A percentile compares a stretch with the other conserved stretches of the same genome.
These are phyloP conservation scores for Drosophila biarmipes DNA, from an alignment of 1,140 invertebrate genomes.

Conservation along the genomic window DNA sequence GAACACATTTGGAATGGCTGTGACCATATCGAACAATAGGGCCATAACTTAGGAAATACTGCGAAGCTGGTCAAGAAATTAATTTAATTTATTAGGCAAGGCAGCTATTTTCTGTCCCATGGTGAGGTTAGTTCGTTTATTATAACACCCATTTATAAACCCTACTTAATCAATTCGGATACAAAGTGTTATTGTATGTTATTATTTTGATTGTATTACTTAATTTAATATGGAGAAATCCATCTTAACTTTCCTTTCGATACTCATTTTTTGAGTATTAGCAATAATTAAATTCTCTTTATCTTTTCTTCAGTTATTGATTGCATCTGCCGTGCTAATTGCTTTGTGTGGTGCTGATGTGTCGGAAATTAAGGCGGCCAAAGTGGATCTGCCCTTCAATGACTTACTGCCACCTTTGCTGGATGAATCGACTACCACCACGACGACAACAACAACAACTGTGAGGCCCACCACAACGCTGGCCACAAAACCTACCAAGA, in stretches of 20 bases:
- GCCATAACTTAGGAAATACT: slow-evolving; percentile 25
- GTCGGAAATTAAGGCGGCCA: slow-evolving; percentile 50
- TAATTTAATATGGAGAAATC: too few relatives aligned
- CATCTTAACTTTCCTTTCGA: too few relatives aligned
- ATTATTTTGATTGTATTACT: too few relatives aligned
- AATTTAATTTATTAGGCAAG: slow-evolving; percentile 7
- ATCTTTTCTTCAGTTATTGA: slow-evolving; percentile 43
- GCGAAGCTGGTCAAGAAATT: slow-evolving; percentile 11
- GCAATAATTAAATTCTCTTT: not conserved
- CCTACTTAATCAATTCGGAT: too few relatives aligned
- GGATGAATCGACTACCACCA: slow-evolving; percentile 42
- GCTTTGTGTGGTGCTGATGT: slow-evolving; percentile 60
- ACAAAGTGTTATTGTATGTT: too few relatives aligned
- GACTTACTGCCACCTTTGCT: slow-evolving; percentile 74
- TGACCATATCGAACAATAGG: slow-evolving; percentile 36
- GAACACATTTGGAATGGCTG: slow-evolving; percentile 21
- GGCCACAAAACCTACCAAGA: slow-evolving; percentile 69
- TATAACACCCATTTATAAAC: too few relatives aligned
- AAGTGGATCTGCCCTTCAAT: slow-evolving; percentile 72
- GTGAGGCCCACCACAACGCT: slow-evolving; percentile 9
- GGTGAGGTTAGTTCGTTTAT: too few relatives aligned
- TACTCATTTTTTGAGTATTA: too few relatives aligned
- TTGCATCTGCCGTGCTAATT: slow-evolving; percentile 54
- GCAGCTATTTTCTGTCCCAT: not conserved
- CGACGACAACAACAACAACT: slow-evolving; percentile 27